A percentile compares a stretch with the other conserved stretches of the same genome.
phyloP scores from a whole-genome alignment of 2,888 invertebrate genomes.

The Noctua janthina region DNA sequence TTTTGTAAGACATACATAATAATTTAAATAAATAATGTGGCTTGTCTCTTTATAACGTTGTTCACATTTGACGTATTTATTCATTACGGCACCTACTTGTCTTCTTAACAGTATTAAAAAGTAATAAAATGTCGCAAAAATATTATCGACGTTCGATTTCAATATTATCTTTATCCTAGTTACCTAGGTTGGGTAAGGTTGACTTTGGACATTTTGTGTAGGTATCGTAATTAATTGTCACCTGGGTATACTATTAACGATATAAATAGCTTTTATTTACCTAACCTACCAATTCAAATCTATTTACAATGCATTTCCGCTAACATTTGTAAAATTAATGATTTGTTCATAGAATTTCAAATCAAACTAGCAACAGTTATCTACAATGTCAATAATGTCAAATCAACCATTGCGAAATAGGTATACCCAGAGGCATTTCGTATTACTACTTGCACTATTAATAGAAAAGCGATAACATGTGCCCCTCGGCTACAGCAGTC shows the following conservation, averaged over 20 bases:
- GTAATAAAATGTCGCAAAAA: not conserved
- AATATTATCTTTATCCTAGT: not conserved
- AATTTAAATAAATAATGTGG: conserved; percentile 3
- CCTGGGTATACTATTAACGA: not conserved
- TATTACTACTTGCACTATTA: conserved; percentile 2
- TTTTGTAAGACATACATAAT: conserved; percentile 3
- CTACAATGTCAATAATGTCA: not conserved
- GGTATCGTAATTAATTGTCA: not conserved
- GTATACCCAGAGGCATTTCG: not conserved
- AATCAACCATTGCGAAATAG: not conserved
- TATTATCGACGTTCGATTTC: not conserved
- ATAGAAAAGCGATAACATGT: conserved; percentile 10
- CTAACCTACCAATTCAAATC: not conserved
- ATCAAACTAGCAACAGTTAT: not conserved
- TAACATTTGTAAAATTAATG: not conserved
- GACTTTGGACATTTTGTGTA: not conserved
- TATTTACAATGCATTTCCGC: not conserved
- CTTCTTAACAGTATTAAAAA: not conserved
- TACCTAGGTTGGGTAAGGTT: not conserved
- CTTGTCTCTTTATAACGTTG: not conserved
- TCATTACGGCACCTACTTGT: not conserved
- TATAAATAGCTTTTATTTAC: not conserved
- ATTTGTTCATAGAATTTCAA: not conserved
- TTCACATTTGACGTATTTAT: not conserved
- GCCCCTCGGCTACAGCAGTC: conserved; percentile 6